Percentiles rank a stretch among this genome's conserved stretches.
phyloP scores from a whole-genome alignment of 2,888 invertebrate genomes.

The Lasioglossum oenotherae region DNA sequence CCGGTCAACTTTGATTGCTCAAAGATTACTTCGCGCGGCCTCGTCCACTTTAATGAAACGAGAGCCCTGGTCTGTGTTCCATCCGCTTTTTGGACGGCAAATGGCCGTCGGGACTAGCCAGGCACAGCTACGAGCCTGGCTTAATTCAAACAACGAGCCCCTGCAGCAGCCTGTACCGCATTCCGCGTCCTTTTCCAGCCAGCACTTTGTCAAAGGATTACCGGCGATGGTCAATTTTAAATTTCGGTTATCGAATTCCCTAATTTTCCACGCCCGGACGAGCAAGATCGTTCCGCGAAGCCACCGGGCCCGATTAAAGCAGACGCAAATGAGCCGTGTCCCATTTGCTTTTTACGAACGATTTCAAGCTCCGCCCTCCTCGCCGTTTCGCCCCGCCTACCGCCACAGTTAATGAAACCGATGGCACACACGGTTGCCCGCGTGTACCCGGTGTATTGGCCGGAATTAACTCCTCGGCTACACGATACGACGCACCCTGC shows the following conservation, averaged over 20 bases:
- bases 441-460: neutral
- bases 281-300: neutral
- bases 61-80: neutral
- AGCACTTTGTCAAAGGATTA: neutral
- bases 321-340: constrained; percentile 20
- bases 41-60: neutral
- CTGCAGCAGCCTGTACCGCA: neutral
- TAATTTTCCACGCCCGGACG: neutral
- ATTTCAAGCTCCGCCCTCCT: neutral
- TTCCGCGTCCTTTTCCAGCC: neutral
- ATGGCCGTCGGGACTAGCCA: neutral
- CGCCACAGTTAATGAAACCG: constrained; percentile 14
- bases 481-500: constrained; percentile 20
- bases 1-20: constrained; percentile 45
- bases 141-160: neutral
- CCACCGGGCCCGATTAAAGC: constrained; percentile 10
- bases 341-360: constrained; percentile 28
- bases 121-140: neutral
- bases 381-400: neutral
- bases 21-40: constrained; percentile 30
- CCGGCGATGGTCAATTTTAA: neutral
- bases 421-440: constrained; percentile 4
- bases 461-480: constrained; percentile 21
- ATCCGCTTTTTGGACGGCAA: neutral
- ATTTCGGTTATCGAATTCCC: neutral